Evolutionary conservation across 2,797 vertebrate species (phyloP), one percentile per base, ranked within the genome.

Genomic region (Steatocranus sp.): DNA sequence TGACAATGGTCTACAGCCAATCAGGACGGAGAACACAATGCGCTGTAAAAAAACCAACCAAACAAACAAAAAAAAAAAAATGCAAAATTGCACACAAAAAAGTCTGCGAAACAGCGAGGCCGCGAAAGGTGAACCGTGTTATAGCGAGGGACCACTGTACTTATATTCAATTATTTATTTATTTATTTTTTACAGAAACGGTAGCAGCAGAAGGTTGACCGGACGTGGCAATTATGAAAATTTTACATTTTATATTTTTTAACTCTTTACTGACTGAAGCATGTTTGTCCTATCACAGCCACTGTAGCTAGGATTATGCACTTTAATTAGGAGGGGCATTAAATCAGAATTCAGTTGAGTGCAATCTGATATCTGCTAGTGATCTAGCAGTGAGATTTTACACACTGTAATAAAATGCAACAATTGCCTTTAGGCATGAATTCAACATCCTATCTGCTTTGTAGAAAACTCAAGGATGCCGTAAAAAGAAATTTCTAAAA

Each of bases 21-120:
- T 53, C 50, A 53, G 11, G 11, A 53, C 11, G 0, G 2, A 53
- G 11, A 53, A 53, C 4, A 53, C 11, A 25, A 53, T 53, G 7
- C 2, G 4, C 20, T 53, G 20, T 25, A 17, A 7, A 20, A 49
- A n/a, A 5, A 3, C 3, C 4, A 8, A 4, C 0, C 7, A 46
- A 4, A 1, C 5, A 2, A 0, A 3, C 2, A 3, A 7, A 6
- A 9, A 9, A 3, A 49, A 12, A 2, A 0, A 0, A 11, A 14
- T 8, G 23, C 23, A 8, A 27, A 54, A 27, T 27, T 3, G 4
- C 51, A 54, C 51, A 54, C 51, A 54, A 54, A 53, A 53, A 54
- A 15, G 12, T 54, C 51, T 27, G 7, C 2, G 0, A 54, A 27
- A 54, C 51, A 54, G 51, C 23, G 1, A 54, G 23, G 23, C 11